phyloP scores from a whole-genome alignment of 1,140 invertebrate genomes.

The Asbolus verrucosus region DNA sequence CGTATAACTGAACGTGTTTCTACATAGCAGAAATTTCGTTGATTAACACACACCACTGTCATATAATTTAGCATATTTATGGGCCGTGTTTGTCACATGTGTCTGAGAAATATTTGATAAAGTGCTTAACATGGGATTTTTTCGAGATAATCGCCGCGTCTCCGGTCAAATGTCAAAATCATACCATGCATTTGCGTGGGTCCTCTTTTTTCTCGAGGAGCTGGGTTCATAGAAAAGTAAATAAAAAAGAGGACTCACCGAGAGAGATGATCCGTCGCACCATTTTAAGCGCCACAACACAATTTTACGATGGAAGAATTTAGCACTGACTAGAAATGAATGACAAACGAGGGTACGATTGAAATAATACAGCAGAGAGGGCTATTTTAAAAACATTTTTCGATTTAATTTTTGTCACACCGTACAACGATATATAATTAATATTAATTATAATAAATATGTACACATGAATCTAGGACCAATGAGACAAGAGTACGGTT shows the following conservation, averaged over 20 bases:
- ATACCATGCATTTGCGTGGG: conserved; percentile 5
- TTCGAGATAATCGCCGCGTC: conserved; percentile 10
- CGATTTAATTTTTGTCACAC: conserved; percentile 65
- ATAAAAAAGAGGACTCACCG: conserved; percentile 9
- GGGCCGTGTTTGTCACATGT: conserved; percentile 40
- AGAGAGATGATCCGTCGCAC: conserved; percentile 30
- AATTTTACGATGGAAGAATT: background rate
- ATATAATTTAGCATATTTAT: conserved; percentile 48
- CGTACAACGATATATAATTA: conserved; percentile 65
- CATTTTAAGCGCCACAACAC: no score
- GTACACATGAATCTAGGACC: conserved; percentile 61
- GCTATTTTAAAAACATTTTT: conserved; percentile 63
- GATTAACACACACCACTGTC: conserved; percentile 46
- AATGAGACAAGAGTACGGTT: conserved; percentile 36
- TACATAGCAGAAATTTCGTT: conserved; percentile 43
- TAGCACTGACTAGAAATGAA: conserved; percentile 37
- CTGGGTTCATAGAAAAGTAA: background rate
- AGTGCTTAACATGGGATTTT: conserved; percentile 26
- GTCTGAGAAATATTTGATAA: conserved; percentile 43
- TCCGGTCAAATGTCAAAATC: conserved; percentile 32
- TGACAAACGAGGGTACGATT: conserved; percentile 40
- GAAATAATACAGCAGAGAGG: conserved; percentile 51
- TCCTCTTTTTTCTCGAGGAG: background rate
- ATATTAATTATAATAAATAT: conserved; percentile 64
- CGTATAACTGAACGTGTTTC: conserved; percentile 44